These are phyloP conservation scores for Lamellibrachia columna DNA, from an alignment of 2,888 invertebrate genomes.

Conservation along the genomic window DNA sequence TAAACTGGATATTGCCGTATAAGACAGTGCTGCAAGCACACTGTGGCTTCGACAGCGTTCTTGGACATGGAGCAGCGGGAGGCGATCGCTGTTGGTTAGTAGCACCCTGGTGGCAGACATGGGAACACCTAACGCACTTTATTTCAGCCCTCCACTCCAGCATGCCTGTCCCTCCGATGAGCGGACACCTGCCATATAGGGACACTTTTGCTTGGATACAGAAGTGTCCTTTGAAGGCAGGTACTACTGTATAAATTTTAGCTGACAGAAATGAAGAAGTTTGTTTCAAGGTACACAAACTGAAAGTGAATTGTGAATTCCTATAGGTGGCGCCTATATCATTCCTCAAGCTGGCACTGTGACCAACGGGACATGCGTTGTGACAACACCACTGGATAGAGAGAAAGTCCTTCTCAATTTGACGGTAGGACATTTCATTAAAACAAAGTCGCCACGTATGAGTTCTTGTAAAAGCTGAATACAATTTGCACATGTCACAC, in stretches of 20 bases:
- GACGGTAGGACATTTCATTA: neutral
- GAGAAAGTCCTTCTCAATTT: conserved; percentile 23
- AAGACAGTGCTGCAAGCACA: no score
- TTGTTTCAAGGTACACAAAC: neutral
- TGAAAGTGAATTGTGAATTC: neutral
- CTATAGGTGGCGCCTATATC: conserved; percentile 22
- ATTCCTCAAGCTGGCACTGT: conserved; percentile 26
- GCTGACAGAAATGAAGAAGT: neutral
- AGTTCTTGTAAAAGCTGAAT: neutral
- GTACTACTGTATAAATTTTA: neutral
- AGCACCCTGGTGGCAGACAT: no score
- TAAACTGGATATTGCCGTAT: no score
- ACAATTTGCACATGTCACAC: neutral
- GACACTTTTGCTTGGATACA: no score
- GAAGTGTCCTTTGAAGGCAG: no score
- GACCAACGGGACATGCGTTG: conserved; percentile 24
- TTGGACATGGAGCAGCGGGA: no score
- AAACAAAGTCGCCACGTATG: neutral
- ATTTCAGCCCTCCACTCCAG: no score
- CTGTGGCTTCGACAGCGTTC: no score
- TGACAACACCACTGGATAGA: conserved; percentile 7
- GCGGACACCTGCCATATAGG: no score
- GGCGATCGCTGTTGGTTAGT: no score
- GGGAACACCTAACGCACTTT: no score
- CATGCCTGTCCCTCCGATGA: no score